Evolutionary conservation across 2,888 invertebrate species (phyloP), one percentile per base, ranked within the genome.

Genomic region (Aplocera efformata): DNA sequence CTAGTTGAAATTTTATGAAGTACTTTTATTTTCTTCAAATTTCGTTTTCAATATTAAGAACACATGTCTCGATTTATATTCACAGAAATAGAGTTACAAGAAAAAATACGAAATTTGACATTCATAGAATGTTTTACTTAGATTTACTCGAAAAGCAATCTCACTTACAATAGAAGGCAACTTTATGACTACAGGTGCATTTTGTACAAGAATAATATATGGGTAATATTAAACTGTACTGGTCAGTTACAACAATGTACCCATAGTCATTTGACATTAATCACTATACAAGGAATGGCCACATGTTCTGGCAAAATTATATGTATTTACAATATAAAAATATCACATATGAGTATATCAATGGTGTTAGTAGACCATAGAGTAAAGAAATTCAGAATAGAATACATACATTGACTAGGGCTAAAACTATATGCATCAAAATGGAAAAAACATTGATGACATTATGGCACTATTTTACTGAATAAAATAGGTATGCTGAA

Each of bases 111-210:
- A 59, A 28, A 10, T 34, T 38, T 60, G 50, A 79, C 83, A 85
- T 86, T 85, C 84, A 85, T 81, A 79, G 83, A 85, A 86, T 84
- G 86, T 79, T 85, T 79, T 79, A 81, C 58, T 81, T 67, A 73
- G 75, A 80, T 80, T 77, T 72, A 63, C 62, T 72, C 56, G 53
- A 67, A 36, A 72, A 77, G 69, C 76, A 79, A 81, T 78, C 79
- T 65, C 68, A 70, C 62, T 70, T 70, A 68, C 50, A 65, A 56
- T 56, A 65, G 66, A 60, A 65, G 59, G 58, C 56, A 60, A 63
- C 56, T 56, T 27, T 48, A 51, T 54, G 59, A 65, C 61, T 34
- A 37, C 50, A 58, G 60, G 66, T 67, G 59, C 69, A 74, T 72
- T 71, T 68, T 65, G 68, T 43, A 44, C n/a, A 7, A 28, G 21